phyloP scores from a whole-genome alignment of 2,797 vertebrate species.

The Fistularia tabacaria region DNA sequence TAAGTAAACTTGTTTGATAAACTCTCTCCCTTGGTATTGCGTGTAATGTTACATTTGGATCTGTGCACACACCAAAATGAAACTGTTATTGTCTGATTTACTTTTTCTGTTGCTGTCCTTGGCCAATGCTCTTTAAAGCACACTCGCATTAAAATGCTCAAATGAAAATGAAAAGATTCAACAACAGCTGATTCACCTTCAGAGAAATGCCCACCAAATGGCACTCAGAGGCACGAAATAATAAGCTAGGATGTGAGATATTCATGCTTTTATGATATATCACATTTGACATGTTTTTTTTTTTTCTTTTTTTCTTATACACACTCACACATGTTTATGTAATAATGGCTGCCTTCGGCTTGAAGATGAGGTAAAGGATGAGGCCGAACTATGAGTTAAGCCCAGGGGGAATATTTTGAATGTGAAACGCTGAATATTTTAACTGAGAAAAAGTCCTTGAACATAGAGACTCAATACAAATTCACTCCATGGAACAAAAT shows the following conservation, averaged over 20 bases:
- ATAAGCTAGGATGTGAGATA: constrained; percentile 14
- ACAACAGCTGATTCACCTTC: constrained; percentile 38
- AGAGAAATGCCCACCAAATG: neutral
- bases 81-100: too few species aligned
- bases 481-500: too few species aligned
- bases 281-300: neutral
- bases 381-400: constrained; percentile 36
- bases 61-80: too few species aligned
- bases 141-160: too few species aligned
- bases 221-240: too few species aligned
- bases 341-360: constrained; percentile 30
- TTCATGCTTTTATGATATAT: constrained; percentile 8
- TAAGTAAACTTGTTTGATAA: too few species aligned
- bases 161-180: constrained; percentile 10
- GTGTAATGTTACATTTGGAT: too few species aligned
- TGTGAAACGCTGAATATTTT: constrained; percentile 23
- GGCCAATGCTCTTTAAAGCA: too few species aligned
- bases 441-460: constrained; percentile 22
- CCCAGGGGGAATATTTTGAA: constrained; percentile 28
- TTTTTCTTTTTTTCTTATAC: neutral
- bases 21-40: too few species aligned
- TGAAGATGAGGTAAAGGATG: constrained; percentile 24
- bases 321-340: constrained; percentile 8
- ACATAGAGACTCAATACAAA: constrained; percentile 1
- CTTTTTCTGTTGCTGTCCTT: too few species aligned